Base-by-base conservation (phyloP, 2,888 invertebrate genomes). In the Chrysomela aeneicollis region DNA sequence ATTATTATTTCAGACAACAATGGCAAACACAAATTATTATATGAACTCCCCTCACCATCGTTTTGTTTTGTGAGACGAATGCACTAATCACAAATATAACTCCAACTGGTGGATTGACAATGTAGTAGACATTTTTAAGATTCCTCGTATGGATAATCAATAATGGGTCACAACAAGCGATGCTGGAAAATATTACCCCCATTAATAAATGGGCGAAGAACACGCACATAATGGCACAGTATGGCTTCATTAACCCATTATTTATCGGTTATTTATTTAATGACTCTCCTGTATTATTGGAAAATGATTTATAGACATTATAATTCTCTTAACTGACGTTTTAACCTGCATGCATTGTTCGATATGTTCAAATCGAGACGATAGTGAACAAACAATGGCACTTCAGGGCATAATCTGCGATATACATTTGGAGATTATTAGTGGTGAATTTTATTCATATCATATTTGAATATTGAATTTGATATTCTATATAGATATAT, bases 221-320 rank as follows among this genome's bases (percentile, higher is more conserved):
- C 69, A 69, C 65, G 69, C 69, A 69, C 59, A 65, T 67, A 65
- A 63, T 67, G 64, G 68, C 69, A 67, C 67, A 66, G 67, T 64
- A 69, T 67, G 68, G 70, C 73, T 73, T 73, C 69, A 72, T 73
- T 73, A 72, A 67, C 64, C 63, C 64, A 69, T 69, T 72, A 71
- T 73, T 73, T 72, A 72, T 72, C 62, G 70, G 64, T 69, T 67
- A 70, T 65, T 71, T 69, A 67, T 71, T 73, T 73, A 73, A 73
- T 71, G 70, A 68, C 70, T 63, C 65, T 65, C 61, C 65, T 60
- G 54, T 67, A 67, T 68, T 71, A 69, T 68, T 68, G 63, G 66
- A 66, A 67, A 67, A 63, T 73, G 71, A 73, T 73, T 73, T 73
- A 73, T 71, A 51, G 63, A 63, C 53, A 58, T 60, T 67, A 69